phyloP scores from a whole-genome alignment of 1,140 invertebrate species.

The Agrypnia vestita region DNA sequence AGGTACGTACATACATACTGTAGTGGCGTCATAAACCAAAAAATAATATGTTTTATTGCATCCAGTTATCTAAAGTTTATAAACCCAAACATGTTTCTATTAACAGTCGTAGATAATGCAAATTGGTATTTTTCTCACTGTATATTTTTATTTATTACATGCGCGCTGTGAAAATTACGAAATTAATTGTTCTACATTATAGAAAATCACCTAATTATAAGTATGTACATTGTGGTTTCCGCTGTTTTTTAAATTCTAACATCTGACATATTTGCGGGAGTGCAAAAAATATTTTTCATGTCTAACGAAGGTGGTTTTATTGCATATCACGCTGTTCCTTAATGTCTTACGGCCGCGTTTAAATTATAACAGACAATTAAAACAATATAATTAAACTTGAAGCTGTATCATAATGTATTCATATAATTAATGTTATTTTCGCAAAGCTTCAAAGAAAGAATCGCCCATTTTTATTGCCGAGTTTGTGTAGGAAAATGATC shows the following conservation, averaged over 20 bases:
- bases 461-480: background rate
- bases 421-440: background rate
- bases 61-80: too few relatives aligned
- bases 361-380: conserved; percentile 18
- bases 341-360: background rate
- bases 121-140: background rate
- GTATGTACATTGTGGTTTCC: background rate
- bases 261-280: background rate
- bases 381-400: conserved; percentile 1
- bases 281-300: background rate
- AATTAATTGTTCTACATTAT: background rate
- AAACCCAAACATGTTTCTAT: too few relatives aligned
- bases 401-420: background rate
- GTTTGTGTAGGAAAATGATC: background rate
- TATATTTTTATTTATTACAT: background rate
- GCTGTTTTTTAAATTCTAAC: background rate
- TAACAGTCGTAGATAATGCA: background rate
- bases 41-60: too few relatives aligned
- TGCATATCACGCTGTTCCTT: background rate
- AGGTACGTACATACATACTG: too few relatives aligned
- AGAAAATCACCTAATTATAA: conserved; percentile 2
- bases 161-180: background rate
- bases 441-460: background rate
- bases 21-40: too few relatives aligned
- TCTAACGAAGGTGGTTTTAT: background rate